Conservation (phyloP, 2,113 vertebrate genomes). For the Corythornis cristatus region DNA sequence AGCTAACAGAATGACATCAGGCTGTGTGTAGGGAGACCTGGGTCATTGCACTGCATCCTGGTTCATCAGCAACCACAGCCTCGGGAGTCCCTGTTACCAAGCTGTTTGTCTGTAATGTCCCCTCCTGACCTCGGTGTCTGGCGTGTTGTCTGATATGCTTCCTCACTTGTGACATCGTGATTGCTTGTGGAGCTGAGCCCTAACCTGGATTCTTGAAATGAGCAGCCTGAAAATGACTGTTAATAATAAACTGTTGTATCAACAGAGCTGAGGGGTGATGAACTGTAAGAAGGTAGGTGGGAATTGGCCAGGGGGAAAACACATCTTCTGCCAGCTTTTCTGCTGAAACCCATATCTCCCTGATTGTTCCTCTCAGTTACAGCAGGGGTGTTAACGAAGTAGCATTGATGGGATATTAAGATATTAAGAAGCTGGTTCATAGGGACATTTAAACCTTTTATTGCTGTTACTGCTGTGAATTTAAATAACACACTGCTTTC, state of each 20-base stretch:
- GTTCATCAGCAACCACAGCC: background rate
- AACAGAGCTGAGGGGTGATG: conserved; percentile 9
- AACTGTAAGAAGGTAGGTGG: background rate
- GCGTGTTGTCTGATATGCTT: background rate
- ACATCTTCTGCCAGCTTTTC: background rate
- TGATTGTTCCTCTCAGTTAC: background rate
- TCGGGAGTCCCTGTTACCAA: background rate
- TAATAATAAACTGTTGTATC: conserved; percentile 14
- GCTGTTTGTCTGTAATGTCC: background rate
- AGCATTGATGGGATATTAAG: background rate
- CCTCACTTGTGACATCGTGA: background rate
- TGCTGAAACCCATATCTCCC: background rate
- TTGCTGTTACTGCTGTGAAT: conserved; percentile 23
- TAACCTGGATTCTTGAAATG: background rate
- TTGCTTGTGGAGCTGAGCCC: background rate
- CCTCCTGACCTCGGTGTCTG: background rate
- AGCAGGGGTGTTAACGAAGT: conserved; percentile 4
- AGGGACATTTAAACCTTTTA: conserved; percentile 29
- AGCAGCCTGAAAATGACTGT: background rate
- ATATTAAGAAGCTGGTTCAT: conserved; percentile 4
- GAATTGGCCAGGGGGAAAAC: background rate
- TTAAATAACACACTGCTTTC: background rate
- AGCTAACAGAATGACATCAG: background rate
- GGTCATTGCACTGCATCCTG: background rate
- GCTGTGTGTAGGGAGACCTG: background rate